Conservation (phyloP, 1,140 invertebrate species). For the Pristionchus pacificus region DNA sequence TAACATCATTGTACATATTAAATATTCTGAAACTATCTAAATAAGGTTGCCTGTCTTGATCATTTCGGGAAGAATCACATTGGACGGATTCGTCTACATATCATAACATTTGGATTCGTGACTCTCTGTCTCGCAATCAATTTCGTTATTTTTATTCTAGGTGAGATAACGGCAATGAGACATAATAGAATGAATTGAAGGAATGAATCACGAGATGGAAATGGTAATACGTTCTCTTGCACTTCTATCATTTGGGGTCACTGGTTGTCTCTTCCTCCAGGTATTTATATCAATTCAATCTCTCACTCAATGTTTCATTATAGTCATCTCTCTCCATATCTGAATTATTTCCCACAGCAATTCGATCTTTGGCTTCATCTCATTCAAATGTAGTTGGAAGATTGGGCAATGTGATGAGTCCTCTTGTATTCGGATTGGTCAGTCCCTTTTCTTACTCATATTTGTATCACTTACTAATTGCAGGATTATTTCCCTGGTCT, state of each 20-base stretch:
- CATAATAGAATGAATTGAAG: not conserved
- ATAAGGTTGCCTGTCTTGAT: constrained; percentile 12
- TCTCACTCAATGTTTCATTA: too few relatives aligned
- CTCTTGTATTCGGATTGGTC: constrained; percentile 25
- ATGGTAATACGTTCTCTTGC: constrained; percentile 16
- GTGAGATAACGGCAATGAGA: constrained; percentile 1
- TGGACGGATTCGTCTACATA: constrained; percentile 18
- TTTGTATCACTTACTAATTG: too few relatives aligned
- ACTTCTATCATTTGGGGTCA: constrained; percentile 22
- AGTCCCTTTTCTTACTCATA: too few relatives aligned
- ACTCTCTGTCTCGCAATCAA: constrained; percentile 13
- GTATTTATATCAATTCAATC: too few relatives aligned
- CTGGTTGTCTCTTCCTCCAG: constrained; percentile 24
- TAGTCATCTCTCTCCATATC: constrained; percentile 14
- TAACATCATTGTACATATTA: not conserved
- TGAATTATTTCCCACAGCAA: constrained; percentile 23
- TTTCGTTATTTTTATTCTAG: constrained; percentile 13
- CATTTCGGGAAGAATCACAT: constrained; percentile 17
- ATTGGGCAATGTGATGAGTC: constrained; percentile 24
- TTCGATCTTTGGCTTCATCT: constrained; percentile 17
- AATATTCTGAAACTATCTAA: too few relatives aligned
- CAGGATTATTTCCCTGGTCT: too few relatives aligned
- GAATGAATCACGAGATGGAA: constrained; percentile 3
- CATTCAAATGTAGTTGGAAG: constrained; percentile 24
- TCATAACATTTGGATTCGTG: constrained; percentile 16